Percentiles rank a stretch among this genome's conserved stretches.
phyloP scores from a whole-genome alignment of 2,797 vertebrate genomes.

The Chaetophractus vellerosus region DNA sequence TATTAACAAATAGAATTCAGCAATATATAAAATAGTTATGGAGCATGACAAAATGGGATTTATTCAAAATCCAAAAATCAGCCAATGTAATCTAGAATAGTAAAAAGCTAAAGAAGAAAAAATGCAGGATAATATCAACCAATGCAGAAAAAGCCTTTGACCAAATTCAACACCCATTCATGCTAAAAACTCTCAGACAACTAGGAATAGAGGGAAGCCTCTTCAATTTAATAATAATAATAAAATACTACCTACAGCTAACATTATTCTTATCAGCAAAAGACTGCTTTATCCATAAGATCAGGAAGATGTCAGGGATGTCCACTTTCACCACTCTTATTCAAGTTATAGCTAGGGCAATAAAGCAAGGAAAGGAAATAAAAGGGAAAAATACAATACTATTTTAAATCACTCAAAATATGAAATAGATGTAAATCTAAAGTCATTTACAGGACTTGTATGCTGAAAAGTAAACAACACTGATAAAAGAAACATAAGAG shows the following conservation, averaged over 20 bases:
- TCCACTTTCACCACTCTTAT: background rate
- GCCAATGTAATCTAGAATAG: background rate
- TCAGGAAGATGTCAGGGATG: background rate
- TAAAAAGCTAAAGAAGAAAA: constrained; percentile 36
- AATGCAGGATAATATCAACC: background rate
- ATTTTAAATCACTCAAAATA: background rate
- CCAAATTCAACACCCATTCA: background rate
- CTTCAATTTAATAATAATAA: background rate
- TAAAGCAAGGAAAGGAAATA: background rate
- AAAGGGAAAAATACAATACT: background rate
- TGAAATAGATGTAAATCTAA: background rate
- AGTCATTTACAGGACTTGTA: background rate
- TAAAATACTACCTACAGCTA: background rate
- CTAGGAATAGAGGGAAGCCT: background rate
- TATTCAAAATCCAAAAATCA: constrained; percentile 3
- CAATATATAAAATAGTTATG: constrained; percentile 16
- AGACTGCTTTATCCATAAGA: background rate
- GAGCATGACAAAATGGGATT: background rate
- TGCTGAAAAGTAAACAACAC: background rate
- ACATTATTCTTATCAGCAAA: background rate
- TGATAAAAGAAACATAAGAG: constrained; percentile 11
- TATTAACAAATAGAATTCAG: background rate
- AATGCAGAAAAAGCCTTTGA: background rate
- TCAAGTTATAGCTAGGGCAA: background rate
- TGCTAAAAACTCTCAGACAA: background rate